Evolutionary conservation across 2,888 invertebrate genomes (phyloP), one percentile per base, ranked within the genome.

Genomic region (Melieria picta): DNA sequence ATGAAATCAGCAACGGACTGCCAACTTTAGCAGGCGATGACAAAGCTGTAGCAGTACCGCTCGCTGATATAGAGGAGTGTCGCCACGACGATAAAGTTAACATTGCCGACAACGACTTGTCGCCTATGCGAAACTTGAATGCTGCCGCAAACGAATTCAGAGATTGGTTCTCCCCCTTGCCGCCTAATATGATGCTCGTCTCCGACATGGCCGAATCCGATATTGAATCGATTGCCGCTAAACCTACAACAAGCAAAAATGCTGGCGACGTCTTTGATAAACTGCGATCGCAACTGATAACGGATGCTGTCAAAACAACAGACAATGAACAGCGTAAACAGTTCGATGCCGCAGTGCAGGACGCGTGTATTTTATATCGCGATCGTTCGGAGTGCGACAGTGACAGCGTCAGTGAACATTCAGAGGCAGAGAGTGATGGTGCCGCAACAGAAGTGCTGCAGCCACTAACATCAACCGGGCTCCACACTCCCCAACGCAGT

Each of bases 31-130:
- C 50, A 65, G 43, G 10, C 55, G 55, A 0, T 50, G 48, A 7
- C 43, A 9, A 58, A 11, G 7, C 48, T 9, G 43, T 11, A 30
- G 58, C n/a, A 48, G 13, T 13, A 4, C 42, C 48, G 11, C 0
- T 13, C 56, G 47, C 50, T 57, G 69, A 69, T n/a, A 63, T 69
- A 47, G 55, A 69, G 42, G 63, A 56, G n/a, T 69, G 69, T 47
- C 69, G 69, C 13, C 69, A 43, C 7, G 30, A 63, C 11, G 11
- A 30, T 30, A 30, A 30, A 30, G 30, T 30, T 30, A 30, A 30
- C 30, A 30, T 57, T 1, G 42, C 5, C 46, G 47, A 48, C 10
- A 47, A 42, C n/a, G 62, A 46, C 9, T 9, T 52, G 6, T 30
- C 55, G 42, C 11, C 43, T 30, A 11, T 55, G 46, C n/a, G 13